Conservation (phyloP, 2,113 vertebrate genomes). For the Clinocottus analis region DNA sequence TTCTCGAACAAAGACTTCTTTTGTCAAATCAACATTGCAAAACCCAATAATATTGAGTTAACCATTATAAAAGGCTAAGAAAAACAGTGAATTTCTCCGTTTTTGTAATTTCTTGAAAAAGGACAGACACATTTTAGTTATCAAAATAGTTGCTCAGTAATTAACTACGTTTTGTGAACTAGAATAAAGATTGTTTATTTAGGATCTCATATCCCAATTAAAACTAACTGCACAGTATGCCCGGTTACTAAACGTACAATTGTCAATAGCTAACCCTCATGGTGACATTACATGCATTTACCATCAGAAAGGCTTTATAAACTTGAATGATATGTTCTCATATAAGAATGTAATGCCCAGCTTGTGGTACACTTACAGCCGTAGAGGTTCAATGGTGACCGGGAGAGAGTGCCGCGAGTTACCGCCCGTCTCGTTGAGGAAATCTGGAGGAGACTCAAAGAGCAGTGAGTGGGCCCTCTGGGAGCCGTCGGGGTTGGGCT, state of each 20-base stretch:
- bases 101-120: too few species aligned
- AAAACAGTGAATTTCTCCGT: neutral
- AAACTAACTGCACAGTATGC: too few species aligned
- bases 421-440: conserved; percentile 67
- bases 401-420: conserved; percentile 86
- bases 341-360: neutral
- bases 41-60: neutral
- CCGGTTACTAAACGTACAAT: too few species aligned
- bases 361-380: conserved; percentile 89
- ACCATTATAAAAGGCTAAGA: neutral
- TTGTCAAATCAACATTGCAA: neutral
- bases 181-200: too few species aligned
- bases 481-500: conserved; percentile 82
- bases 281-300: neutral
- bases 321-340: neutral
- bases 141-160: neutral
- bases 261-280: neutral
- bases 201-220: too few species aligned
- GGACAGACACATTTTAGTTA: neutral
- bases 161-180: neutral
- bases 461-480: conserved; percentile 92
- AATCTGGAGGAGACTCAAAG: conserved; percentile 84
- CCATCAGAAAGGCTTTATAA: neutral
- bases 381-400: conserved; percentile 93
- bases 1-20: neutral